Base-by-base conservation (phyloP, 2,113 vertebrate genomes). In the Scomber japonicus region DNA sequence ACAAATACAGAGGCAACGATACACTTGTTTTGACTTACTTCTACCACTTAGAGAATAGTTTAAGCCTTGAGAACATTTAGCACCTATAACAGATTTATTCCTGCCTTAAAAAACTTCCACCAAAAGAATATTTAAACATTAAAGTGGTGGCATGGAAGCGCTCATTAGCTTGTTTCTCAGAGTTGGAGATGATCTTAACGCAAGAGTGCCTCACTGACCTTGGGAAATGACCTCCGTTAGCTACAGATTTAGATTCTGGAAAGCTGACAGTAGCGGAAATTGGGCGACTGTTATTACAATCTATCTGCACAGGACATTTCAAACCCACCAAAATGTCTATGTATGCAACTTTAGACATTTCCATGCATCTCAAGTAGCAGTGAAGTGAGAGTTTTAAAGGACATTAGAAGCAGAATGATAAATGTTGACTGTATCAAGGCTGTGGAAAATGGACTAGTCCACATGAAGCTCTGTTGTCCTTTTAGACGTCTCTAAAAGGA, bases 181-280 rank as follows among this genome's bases (percentile, higher is more conserved):
- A 19, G 24, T 53, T 16, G 3, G 14, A 16, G 61, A 35, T 78
- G 63, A 78, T 21, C 15, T 48, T 46, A 19, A 17, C 40, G 27
- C 27, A 14, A 46, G 16, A 40, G 54, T 5, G 51, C 24, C 64
- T 79, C 46, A 0, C 27, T 82, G 92, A 90, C 90, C 89, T 91
- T 91, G 89, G 68, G 51, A 83, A 85, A 69, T 75, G 76, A 89
- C 84, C 83, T 72, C 48, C 46, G 17, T 54, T 4, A 8, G 68
- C 55, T 16, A 53, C 54, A 56, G 24, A 56, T 21, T 53, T 57
- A 66, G 35, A 50, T 35, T 7, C 17, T 24, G 46, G 57, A 81
- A 59, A n/a, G 84, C 85, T 88, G 89, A 92, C 75, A 60, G 44
- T 45, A 63, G 66, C 59, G 80, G 82, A 83, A 90, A 83, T 2